phyloP scores from a whole-genome alignment of 2,113 vertebrate species.

The Telmatochromis sp. region DNA sequence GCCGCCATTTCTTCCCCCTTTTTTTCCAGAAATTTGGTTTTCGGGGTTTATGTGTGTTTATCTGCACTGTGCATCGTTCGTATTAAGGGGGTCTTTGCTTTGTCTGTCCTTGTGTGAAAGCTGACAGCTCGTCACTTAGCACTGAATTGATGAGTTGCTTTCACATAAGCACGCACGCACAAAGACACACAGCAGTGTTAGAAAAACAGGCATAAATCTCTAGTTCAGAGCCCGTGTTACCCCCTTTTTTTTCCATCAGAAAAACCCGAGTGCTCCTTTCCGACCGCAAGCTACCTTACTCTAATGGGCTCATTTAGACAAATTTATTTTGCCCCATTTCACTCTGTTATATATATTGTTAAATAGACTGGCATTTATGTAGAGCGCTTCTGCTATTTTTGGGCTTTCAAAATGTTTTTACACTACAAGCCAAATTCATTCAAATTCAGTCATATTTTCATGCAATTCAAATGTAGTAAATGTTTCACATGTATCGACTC shows the following conservation, averaged over 20 bases:
- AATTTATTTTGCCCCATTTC: not conserved
- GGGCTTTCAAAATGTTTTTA: not conserved
- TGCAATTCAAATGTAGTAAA: not conserved
- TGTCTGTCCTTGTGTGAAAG: not conserved
- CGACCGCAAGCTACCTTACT: not conserved
- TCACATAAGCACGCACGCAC: not conserved
- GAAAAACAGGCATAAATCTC: not conserved
- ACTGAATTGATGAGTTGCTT: constrained; percentile 12
- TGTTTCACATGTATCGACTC: not conserved
- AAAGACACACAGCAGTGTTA: not conserved
- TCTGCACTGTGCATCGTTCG: not conserved
- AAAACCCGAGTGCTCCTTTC: not conserved
- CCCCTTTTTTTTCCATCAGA: not conserved
- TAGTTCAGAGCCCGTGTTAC: not conserved
- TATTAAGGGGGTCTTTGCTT: not conserved
- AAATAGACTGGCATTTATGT: not conserved
- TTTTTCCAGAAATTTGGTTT: constrained; percentile 39
- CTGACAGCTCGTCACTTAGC: constrained; percentile 49
- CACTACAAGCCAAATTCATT: not conserved
- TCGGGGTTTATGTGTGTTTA: not conserved
- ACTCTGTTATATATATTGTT: not conserved
- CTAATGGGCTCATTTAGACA: not conserved
- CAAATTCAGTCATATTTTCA: not conserved
- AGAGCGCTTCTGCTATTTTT: not conserved
- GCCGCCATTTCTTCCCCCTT: constrained; percentile 26